Conservation (phyloP, 2,797 vertebrate genomes). For the Sorex maritimensis region DNA sequence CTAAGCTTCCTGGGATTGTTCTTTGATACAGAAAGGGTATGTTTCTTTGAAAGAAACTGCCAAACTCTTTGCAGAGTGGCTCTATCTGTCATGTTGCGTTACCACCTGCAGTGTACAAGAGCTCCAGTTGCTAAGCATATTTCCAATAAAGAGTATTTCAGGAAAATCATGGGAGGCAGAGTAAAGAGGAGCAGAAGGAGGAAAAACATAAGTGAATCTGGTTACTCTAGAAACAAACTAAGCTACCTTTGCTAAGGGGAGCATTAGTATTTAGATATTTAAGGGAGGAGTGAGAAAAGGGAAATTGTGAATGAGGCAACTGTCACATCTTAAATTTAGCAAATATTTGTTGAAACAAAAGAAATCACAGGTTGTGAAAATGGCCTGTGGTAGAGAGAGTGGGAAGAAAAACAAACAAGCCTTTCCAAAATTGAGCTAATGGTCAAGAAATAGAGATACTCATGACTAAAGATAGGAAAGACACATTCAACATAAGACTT, state of each 20-base stretch:
- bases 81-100: background rate
- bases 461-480: background rate
- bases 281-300: background rate
- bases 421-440: slow-evolving; percentile 19
- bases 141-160: slow-evolving; percentile 16
- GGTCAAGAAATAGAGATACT: slow-evolving; percentile 6
- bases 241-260: slow-evolving; percentile 8
- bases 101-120: background rate
- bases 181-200: background rate
- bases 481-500: background rate
- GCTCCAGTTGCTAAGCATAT: background rate
- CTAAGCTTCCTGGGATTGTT: background rate
- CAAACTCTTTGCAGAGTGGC: background rate
- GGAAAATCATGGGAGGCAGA: background rate
- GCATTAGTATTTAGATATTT: slow-evolving; percentile 33
- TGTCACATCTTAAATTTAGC: slow-evolving; percentile 46
- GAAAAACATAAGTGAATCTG: background rate
- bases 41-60: background rate
- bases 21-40: background rate
- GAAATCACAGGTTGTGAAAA: slow-evolving; percentile 68
- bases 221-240: slow-evolving; percentile 40
- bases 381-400: slow-evolving; percentile 60
- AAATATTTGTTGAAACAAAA: slow-evolving; percentile 42
- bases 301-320: slow-evolving; percentile 51
- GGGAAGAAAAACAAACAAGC: slow-evolving; percentile 58